phyloP scores from a whole-genome alignment of 2,113 vertebrate species.

The Ranitomeya imitator region DNA sequence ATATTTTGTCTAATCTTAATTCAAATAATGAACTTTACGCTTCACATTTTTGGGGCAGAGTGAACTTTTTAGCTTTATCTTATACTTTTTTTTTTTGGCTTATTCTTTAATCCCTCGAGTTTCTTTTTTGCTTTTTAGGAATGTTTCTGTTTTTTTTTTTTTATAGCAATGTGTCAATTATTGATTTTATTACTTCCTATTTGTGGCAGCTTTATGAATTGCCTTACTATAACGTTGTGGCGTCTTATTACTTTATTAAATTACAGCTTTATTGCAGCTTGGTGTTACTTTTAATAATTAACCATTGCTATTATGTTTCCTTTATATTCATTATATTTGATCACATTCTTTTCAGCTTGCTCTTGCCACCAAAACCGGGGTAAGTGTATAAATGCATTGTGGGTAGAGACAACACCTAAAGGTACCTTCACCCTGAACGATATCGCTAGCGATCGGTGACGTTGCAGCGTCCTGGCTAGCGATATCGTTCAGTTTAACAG shows the following conservation, averaged over 20 bases:
- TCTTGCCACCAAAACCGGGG: conserved; percentile 86
- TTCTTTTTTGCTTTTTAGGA: not conserved
- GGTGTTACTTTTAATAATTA: conserved; percentile 6
- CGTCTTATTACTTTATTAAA: not conserved
- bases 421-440: too few species aligned
- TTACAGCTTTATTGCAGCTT: conserved; percentile 21
- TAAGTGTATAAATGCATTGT: conserved; percentile 70
- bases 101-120: not conserved
- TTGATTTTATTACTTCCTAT: not conserved
- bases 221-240: not conserved
- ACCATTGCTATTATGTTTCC: not conserved
- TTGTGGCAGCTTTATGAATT: conserved; percentile 27
- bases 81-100: conserved; percentile 3
- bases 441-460: too few species aligned
- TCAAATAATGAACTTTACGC: not conserved
- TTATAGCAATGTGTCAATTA: not conserved
- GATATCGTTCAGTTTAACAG: too few species aligned
- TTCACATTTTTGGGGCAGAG: not conserved
- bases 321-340: conserved; percentile 60
- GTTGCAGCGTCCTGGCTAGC: too few species aligned
- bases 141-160: not conserved
- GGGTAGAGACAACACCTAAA: not conserved
- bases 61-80: not conserved
- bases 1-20: not conserved
- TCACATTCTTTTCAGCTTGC: conserved; percentile 73